Evolutionary conservation across 2,797 vertebrate genomes (phyloP), one percentile per base, ranked within the genome.

Genomic region (Ambastaia sidthimunki): DNA sequence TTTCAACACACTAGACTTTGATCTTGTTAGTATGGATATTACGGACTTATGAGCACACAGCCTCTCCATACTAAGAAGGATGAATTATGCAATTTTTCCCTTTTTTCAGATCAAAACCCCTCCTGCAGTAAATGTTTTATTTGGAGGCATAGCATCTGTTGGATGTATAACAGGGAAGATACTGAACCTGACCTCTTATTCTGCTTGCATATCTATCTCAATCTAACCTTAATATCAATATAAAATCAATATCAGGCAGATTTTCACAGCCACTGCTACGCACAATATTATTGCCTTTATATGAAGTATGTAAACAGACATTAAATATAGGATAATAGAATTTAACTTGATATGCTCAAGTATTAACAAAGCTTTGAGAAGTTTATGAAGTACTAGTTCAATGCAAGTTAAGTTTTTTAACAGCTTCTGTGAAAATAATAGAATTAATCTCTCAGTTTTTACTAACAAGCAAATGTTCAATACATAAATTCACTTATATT

Each of bases 21-120:
- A 83, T 83, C 77, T 80, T 76, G 72, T 83, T 83, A 83, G 67
- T 72, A 76, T 59, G 62, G 62, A 44, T 67, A 80, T 74, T 80
- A 76, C 28, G 2, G 82, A 76, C 66, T 80, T 76, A 80, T 65
- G 69, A 79, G 62, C 60, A 62, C 31, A 47, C 71, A 74, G 83
- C 76, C 47, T 76, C 62, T 72, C 28, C 48, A 78, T 73, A 41
- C 76, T 73, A 80, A 82, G 62, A 41, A 57, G 73, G 52, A 75
- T 76, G 73, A 76, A 80, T 76, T 80, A 73, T 74, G 69, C 76
- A 60, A 5, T 25, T 44, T n/a, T 72, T 71, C 21, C 15, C 12
- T 12, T 74, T 63, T 76, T 19, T 52, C 48, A 41, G 65, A 81
- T 47, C 12, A 28, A 80, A 82, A 63, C 23, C 63, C 47, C 28